Percentiles rank a stretch among this genome's conserved stretches.
phyloP scores from a whole-genome alignment of 1,140 invertebrate genomes.

The Meloidogyne floridensis region DNA sequence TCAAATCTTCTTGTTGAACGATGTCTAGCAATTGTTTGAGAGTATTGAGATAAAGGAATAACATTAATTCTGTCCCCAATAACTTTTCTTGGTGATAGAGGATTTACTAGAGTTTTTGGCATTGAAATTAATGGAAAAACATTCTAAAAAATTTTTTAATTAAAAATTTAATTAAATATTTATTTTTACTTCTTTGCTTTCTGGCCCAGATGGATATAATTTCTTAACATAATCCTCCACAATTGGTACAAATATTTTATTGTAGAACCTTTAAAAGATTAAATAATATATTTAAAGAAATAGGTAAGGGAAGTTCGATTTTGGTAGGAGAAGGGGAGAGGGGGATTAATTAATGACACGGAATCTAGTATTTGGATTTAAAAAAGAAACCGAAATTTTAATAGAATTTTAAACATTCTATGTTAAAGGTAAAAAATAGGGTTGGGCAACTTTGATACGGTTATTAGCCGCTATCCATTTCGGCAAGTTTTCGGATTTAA shows the following conservation, averaged over 20 bases:
- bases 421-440: not conserved
- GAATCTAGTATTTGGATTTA: no score
- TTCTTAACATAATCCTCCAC: constrained; percentile 59
- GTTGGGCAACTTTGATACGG: no score
- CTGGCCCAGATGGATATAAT: constrained; percentile 43
- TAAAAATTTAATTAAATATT: constrained; percentile 9
- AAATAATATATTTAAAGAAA: no score
- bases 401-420: not conserved
- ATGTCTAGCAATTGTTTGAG: constrained; percentile 26
- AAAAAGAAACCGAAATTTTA: no score
- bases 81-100: constrained; percentile 51
- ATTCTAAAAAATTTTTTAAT: constrained; percentile 44
- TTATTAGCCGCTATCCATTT: no score
- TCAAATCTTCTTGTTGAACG: constrained; percentile 40
- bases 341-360: no score
- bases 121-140: constrained; percentile 37
- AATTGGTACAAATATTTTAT: constrained; percentile 52
- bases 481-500: no score
- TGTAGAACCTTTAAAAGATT: constrained; percentile 46
- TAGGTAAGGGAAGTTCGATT: no score
- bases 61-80: constrained; percentile 47
- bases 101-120: constrained; percentile 43
- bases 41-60: constrained; percentile 42
- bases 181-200: constrained; percentile 51
- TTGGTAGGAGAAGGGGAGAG: no score